Conservation (phyloP, 2,113 vertebrate species). For the Amphilophus citrinellus region DNA sequence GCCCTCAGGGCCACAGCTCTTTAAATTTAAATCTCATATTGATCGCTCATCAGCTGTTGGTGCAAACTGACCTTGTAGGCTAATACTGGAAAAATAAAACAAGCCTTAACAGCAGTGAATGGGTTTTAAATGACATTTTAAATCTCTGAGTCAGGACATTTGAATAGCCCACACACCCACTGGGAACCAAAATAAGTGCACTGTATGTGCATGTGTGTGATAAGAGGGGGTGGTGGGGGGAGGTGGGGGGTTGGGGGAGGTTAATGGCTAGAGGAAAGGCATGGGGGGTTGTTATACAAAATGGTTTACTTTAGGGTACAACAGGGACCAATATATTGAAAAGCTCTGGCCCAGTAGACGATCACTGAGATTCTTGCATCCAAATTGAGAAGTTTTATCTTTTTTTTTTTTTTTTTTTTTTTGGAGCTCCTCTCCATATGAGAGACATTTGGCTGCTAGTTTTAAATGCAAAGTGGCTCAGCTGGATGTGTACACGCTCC, state of each 20-base stretch:
- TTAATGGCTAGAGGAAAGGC: not conserved
- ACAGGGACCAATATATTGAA: conserved; percentile 59
- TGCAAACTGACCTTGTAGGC: conserved; percentile 80
- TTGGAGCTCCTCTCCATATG: conserved; percentile 50
- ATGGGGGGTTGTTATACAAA: conserved; percentile 22
- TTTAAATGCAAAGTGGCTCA: conserved; percentile 70
- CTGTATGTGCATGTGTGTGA: conserved; percentile 52
- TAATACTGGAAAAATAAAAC: conserved; percentile 79
- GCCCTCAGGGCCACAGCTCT: conserved; percentile 74
- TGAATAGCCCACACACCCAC: conserved; percentile 57
- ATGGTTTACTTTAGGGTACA: conserved; percentile 62
- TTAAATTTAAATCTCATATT: conserved; percentile 85
- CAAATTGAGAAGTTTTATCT: conserved; percentile 18
- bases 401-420: conserved; percentile 35
- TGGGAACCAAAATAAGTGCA: conserved; percentile 48
- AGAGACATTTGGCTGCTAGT: conserved; percentile 61
- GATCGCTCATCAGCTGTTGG: conserved; percentile 83
- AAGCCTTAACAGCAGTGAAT: conserved; percentile 69
- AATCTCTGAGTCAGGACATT: conserved; percentile 72
- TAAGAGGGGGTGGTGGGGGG: conserved; percentile 1
- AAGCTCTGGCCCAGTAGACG: conserved; percentile 57
- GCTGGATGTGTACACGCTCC: conserved; percentile 64
- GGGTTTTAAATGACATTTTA: conserved; percentile 79
- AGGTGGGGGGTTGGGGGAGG: too few relatives aligned
- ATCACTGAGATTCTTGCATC: conserved; percentile 51